Evolutionary conservation across 2,888 invertebrate species (phyloP).

Genomic region (Pedicia rivosa): DNA sequence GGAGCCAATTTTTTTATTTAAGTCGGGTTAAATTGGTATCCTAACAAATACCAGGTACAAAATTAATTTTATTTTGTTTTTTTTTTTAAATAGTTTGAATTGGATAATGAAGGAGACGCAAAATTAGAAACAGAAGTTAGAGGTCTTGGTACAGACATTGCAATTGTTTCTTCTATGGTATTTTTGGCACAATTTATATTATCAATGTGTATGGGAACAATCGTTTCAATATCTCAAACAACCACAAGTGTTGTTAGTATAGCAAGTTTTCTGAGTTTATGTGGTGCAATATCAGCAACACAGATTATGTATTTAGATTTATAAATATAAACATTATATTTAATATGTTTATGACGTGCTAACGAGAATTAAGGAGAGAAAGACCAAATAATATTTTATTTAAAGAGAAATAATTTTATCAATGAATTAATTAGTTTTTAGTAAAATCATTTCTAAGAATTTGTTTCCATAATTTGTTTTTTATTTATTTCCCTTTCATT

Average conservation of each 20-base stretch:
- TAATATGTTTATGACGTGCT: not conserved
- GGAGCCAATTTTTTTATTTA: not conserved
- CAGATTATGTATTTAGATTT: constrained; percentile 81
- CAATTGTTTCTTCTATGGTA: constrained; percentile 88
- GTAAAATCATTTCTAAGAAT: too few relatives aligned
- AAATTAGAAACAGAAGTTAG: constrained; percentile 47
- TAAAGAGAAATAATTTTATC: too few relatives aligned
- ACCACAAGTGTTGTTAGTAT: constrained; percentile 80
- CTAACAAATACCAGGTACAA: not conserved
- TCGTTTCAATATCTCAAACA: constrained; percentile 63
- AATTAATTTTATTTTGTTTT: too few relatives aligned
- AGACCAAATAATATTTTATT: too few relatives aligned
- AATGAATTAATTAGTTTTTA: too few relatives aligned
- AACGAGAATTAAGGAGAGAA: too few relatives aligned
- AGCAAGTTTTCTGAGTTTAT: constrained; percentile 69
- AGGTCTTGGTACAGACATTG: constrained; percentile 89
- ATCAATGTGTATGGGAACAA: constrained; percentile 72
- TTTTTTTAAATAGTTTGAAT: constrained; percentile 38
- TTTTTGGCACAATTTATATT: constrained; percentile 88
- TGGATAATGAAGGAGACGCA: constrained; percentile 36
- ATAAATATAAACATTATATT: too few relatives aligned
- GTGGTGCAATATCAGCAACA: constrained; percentile 71
- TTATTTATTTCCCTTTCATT: too few relatives aligned
- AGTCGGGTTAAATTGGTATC: not conserved
- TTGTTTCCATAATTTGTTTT: too few relatives aligned